These are phyloP conservation scores for Phataginus tetradactyla DNA, from an alignment of 2,797 vertebrate species.

Conservation along the genomic window DNA sequence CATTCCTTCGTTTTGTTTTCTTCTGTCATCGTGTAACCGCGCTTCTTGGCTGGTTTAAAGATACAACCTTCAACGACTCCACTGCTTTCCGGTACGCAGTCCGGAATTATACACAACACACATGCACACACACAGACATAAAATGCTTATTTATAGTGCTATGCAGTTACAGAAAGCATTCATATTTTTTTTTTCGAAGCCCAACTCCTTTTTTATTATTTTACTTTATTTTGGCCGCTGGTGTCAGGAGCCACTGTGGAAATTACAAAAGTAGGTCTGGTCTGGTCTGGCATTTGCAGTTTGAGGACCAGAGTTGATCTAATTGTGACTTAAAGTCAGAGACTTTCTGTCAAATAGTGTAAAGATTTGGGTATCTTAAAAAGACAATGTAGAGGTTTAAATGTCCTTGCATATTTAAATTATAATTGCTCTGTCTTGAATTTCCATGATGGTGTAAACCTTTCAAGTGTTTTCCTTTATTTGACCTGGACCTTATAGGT, in stretches of 20 bases:
- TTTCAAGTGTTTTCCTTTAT: background rate
- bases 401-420: background rate
- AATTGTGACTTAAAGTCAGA: background rate
- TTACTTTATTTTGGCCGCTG: background rate
- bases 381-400: background rate
- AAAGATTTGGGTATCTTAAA: background rate
- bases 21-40: background rate
- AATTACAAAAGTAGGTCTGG: background rate
- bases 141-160: background rate
- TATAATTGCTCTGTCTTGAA: background rate
- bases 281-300: background rate
- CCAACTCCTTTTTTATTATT: background rate
- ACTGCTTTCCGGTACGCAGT: background rate
- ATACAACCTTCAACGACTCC: background rate
- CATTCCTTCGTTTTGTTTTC: background rate
- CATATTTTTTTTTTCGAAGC: background rate
- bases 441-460: background rate
- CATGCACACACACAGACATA: background rate
- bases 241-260: background rate
- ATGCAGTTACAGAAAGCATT: background rate
- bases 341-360: background rate
- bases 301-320: background rate
- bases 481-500: background rate
- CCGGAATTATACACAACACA: background rate
- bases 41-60: background rate